Conservation (phyloP, 2,797 vertebrate species). For the Acomys russatus region DNA sequence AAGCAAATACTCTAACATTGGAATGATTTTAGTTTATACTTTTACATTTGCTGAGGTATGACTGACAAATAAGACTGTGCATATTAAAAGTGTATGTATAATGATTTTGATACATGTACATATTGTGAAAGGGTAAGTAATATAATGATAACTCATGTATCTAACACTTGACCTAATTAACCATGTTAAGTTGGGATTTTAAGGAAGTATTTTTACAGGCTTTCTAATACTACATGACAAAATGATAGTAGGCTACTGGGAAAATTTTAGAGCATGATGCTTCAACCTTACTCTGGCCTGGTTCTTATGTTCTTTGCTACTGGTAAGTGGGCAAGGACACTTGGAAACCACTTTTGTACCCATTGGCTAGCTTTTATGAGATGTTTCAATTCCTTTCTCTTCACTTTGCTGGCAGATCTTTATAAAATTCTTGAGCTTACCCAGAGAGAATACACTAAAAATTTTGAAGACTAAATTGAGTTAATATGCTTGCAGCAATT, state of each 20-base stretch:
- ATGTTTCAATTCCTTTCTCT: neutral
- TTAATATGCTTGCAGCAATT: conserved; percentile 34
- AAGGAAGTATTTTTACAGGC: neutral
- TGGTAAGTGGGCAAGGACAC: neutral
- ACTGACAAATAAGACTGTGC: neutral
- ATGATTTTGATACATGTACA: neutral
- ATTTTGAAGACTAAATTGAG: neutral
- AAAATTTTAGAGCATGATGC: conserved; percentile 31
- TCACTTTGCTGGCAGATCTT: conserved; percentile 6
- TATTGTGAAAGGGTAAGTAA: neutral
- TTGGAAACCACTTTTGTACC: neutral
- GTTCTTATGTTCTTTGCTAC: neutral
- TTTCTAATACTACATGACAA: conserved; percentile 30
- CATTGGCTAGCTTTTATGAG: conserved; percentile 16
- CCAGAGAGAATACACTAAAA: neutral
- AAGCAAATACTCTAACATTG: conserved; percentile 45
- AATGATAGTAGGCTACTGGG: neutral
- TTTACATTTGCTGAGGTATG: neutral
- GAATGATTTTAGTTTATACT: neutral
- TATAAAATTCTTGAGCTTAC: conserved; percentile 31
- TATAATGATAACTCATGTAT: neutral
- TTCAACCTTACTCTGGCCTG: neutral
- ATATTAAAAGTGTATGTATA: neutral
- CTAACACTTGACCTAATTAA: neutral
- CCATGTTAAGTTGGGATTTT: neutral